A percentile compares a stretch with the other conserved stretches of the same genome.
Evolutionary conservation across 1,140 invertebrate species (phyloP).

Genomic region (Contarinia nasturtii): DNA sequence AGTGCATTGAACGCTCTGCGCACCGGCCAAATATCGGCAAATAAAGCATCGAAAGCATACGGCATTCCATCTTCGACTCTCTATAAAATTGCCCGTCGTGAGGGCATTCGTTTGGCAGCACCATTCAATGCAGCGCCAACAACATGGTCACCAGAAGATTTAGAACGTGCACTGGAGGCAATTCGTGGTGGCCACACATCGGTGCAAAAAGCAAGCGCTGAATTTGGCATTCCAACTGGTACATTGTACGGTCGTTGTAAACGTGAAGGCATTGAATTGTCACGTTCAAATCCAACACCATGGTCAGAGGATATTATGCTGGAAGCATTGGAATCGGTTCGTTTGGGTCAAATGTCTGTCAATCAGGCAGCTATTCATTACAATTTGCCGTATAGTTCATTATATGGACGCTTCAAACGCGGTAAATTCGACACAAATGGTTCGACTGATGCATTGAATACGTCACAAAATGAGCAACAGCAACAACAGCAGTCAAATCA

Average conservation of each 20-base stretch:
- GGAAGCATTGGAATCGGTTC: conserved; percentile 69
- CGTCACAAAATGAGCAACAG: conserved; percentile 18
- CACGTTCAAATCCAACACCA: conserved; percentile 64
- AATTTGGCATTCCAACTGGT: conserved; percentile 66
- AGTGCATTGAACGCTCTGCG: conserved; percentile 59
- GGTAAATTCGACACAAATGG: conserved; percentile 31
- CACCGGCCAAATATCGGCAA: conserved; percentile 67
- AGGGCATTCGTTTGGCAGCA: conserved; percentile 68
- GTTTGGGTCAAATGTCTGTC: conserved; percentile 79
- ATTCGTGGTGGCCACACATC: conserved; percentile 62
- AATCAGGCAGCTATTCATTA: conserved; percentile 85
- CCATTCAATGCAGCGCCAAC: conserved; percentile 80
- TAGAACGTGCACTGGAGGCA: conserved; percentile 61
- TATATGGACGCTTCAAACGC: conserved; percentile 72
- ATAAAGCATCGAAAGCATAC: conserved; percentile 81
- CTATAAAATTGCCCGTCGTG: conserved; percentile 74
- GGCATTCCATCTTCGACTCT: conserved; percentile 74
- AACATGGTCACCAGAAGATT: conserved; percentile 67
- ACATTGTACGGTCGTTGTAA: conserved; percentile 75
- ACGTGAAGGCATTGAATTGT: conserved; percentile 70
- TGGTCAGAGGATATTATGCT: conserved; percentile 83
- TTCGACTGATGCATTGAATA: conserved; percentile 13
- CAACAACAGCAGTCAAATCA: conserved; percentile 16
- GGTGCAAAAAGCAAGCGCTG: conserved; percentile 67
- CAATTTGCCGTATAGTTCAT: conserved; percentile 72